These are phyloP conservation scores for Cynocephalus volans DNA, from an alignment of 2,113 vertebrate genomes.

Conservation along the genomic window DNA sequence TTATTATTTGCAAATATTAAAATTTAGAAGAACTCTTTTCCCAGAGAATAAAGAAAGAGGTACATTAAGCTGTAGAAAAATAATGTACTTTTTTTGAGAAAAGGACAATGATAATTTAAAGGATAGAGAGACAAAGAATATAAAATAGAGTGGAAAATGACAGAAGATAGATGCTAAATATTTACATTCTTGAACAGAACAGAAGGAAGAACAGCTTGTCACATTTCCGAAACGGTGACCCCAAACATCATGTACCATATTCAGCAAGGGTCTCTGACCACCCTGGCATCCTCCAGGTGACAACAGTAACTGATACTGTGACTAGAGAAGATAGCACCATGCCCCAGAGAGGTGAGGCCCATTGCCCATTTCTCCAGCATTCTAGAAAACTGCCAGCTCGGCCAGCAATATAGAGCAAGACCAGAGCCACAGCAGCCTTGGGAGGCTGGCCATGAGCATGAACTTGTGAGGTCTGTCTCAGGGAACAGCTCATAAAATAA, in stretches of 20 bases:
- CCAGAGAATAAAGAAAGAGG: constrained; percentile 3
- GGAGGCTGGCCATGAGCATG: neutral
- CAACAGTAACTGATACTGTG: neutral
- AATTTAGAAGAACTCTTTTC: neutral
- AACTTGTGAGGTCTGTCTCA: too few relatives aligned
- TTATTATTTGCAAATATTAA: neutral
- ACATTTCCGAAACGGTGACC: neutral
- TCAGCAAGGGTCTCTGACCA: neutral
- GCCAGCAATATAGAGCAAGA: neutral
- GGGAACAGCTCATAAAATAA: neutral
- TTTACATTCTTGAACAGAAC: neutral
- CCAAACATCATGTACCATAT: neutral
- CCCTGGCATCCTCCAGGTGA: neutral
- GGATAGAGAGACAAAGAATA: neutral
- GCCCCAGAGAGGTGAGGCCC: neutral
- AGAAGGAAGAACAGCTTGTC: neutral
- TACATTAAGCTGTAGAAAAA: neutral
- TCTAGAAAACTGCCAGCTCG: neutral
- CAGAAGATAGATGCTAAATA: neutral
- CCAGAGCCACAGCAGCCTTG: neutral
- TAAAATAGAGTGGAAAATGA: neutral
- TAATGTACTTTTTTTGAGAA: neutral
- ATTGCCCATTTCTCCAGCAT: neutral
- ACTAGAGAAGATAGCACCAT: neutral
- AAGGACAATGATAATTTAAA: neutral